phyloP scores from a whole-genome alignment of 2,888 invertebrate species.

The Erebia epiphron region DNA sequence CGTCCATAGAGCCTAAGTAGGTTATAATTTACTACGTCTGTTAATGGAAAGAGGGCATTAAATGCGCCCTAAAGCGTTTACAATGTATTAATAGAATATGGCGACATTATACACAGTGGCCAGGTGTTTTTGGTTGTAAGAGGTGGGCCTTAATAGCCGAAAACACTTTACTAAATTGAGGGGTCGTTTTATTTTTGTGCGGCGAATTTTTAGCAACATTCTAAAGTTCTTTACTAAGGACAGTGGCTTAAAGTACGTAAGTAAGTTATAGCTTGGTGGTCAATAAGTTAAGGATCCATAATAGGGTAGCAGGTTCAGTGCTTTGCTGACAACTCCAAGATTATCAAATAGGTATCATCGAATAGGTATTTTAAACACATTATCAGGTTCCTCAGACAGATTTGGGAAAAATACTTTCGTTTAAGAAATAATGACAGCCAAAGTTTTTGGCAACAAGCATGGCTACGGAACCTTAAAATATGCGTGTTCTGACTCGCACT shows the following conservation, averaged over 20 bases:
- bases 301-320: neutral
- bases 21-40: conserved; percentile 73
- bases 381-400: no score
- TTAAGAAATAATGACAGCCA: no score
- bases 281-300: neutral
- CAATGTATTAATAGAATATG: conserved; percentile 75
- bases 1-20: conserved; percentile 61
- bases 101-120: conserved; percentile 50
- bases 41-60: conserved; percentile 80
- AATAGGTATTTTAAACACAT: neutral
- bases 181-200: conserved; percentile 35
- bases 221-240: conserved; percentile 3
- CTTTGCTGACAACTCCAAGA: neutral
- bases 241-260: neutral
- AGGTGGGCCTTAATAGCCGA: conserved; percentile 67
- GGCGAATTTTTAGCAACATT: conserved; percentile 18
- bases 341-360: no score
- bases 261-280: neutral
- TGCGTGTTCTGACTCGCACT: no score
- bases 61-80: conserved; percentile 69
- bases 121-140: conserved; percentile 63
- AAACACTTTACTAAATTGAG: conserved; percentile 55
- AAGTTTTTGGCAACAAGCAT: no score
- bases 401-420: no score
- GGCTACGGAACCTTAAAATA: no score